Evolutionary conservation across 2,888 invertebrate genomes (phyloP).

Genomic region (Nysson spinosus): DNA sequence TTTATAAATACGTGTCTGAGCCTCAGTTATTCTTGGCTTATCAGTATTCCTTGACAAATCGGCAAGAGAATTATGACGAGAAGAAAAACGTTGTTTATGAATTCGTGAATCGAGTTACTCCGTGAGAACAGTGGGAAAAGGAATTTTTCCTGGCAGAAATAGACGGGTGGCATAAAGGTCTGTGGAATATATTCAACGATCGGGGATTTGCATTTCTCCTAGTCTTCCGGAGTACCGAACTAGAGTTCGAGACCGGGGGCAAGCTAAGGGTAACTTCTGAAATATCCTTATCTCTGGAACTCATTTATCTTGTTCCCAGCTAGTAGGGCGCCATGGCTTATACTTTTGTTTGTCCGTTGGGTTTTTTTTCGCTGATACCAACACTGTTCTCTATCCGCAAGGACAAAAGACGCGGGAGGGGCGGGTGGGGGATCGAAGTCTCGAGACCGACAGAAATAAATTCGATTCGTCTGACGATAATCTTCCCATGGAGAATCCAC

Average conservation of each 20-base stretch:
- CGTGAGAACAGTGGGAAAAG: too few relatives aligned
- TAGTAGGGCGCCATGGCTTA: neutral
- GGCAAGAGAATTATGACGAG: too few relatives aligned
- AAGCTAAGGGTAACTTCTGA: neutral
- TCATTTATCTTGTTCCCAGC: constrained; percentile 12
- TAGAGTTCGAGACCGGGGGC: neutral
- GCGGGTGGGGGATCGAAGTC: neutral
- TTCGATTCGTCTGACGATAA: constrained; percentile 24
- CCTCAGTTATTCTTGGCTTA: too few relatives aligned
- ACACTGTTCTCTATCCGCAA: neutral
- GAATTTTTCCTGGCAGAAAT: too few relatives aligned
- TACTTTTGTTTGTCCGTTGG: constrained; percentile 16
- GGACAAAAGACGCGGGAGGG: neutral
- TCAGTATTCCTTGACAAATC: too few relatives aligned
- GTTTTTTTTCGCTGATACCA: neutral
- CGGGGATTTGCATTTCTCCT: too few relatives aligned
- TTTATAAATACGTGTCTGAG: too few relatives aligned
- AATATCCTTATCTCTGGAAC: constrained; percentile 7
- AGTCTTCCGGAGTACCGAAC: too few relatives aligned
- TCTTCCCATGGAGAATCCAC: neutral
- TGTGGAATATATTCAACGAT: too few relatives aligned
- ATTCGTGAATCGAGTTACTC: too few relatives aligned
- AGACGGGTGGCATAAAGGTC: too few relatives aligned
- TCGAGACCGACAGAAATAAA: constrained; percentile 8
- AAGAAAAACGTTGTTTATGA: too few relatives aligned